Percentiles rank a stretch among this genome's conserved stretches.
Conservation (phyloP, 2,888 invertebrate species). For the Pheosia tremula region DNA sequence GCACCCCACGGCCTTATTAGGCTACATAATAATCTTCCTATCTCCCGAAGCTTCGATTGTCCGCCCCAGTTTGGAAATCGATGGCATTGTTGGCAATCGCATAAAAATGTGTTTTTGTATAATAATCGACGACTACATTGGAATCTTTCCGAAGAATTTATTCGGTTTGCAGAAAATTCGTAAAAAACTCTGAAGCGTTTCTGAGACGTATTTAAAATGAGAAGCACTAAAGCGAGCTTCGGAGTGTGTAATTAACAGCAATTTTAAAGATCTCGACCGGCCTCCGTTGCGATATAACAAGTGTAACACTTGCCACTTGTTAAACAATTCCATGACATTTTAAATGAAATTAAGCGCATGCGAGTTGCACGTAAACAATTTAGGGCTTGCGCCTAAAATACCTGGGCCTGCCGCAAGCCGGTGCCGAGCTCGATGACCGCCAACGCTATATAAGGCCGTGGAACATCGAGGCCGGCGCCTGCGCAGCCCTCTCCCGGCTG, state of each 20-base stretch:
- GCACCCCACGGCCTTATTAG: slow-evolving; percentile 69
- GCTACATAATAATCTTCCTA: slow-evolving; percentile 71
- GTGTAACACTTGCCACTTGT: slow-evolving; percentile 44
- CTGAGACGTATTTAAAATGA: not conserved
- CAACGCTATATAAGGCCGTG: slow-evolving; percentile 71
- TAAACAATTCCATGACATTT: slow-evolving; percentile 53
- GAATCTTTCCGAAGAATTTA: slow-evolving; percentile 15
- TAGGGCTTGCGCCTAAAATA: slow-evolving; percentile 64
- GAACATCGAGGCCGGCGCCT: slow-evolving; percentile 64
- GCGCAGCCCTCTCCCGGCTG: slow-evolving; percentile 33
- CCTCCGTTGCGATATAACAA: slow-evolving; percentile 22
- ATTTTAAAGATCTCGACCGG: slow-evolving; percentile 21
- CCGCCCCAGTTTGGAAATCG: slow-evolving; percentile 75
- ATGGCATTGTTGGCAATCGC: slow-evolving; percentile 58
- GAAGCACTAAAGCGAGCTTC: too few relatives aligned
- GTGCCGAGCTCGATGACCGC: slow-evolving; percentile 61
- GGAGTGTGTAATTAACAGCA: slow-evolving; percentile 3
- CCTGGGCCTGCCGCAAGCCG: slow-evolving; percentile 59
- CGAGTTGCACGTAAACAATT: slow-evolving; percentile 62
- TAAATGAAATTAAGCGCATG: slow-evolving; percentile 50
- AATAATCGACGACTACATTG: slow-evolving; percentile 6
- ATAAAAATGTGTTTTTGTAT: slow-evolving; percentile 35
- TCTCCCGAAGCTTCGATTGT: slow-evolving; percentile 70
- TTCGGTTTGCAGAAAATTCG: slow-evolving; percentile 4
- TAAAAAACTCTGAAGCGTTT: not conserved